Evolutionary conservation across 1,140 invertebrate species (phyloP), one percentile per base, ranked within the genome.

Genomic region (Melitaea cinxia): DNA sequence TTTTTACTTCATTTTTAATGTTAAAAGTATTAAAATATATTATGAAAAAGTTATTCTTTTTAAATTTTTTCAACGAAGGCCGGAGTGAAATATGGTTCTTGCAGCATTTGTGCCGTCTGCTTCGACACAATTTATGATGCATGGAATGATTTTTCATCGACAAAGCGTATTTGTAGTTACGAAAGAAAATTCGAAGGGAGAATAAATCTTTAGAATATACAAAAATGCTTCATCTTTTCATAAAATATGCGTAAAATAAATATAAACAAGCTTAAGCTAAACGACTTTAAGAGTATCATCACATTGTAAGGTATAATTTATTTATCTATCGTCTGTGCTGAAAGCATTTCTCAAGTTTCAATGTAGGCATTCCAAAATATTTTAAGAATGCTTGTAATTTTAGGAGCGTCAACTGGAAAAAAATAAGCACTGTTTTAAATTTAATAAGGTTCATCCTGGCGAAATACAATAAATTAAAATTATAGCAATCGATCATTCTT

Each of bases 71-170:
- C 53, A 23, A 55, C 33, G 19, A 3, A 39, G 35, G 12, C 2
- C 35, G 21, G n/a, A 55, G 28, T 39, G 35, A 55, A 55, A 55
- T 55, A 55, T 55, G 53, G 35, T 37, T 37, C 30, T 55, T 37
- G 33, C 53, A 55, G 23, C 37, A 23, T 56, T 56, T 14, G 37
- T 24, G 54, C 37, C 54, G 37, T 45, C 56, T 49, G 42, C 4
- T 58, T 58, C 56, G 42, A 49, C 56, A 58, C 26, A 33, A 58
- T 47, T 47, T 49, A 47, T 47, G 42, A 47, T 23, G 56, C 39
- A 42, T 47, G 42, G 56, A 58, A 49, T 58, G 39, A 57, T 57
- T 45, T 57, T 57, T 56, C 54, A 56, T 56, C 54, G n/a, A 56
- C 17, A 56, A 56, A 33, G 54, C n/a, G 35, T 37, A 37, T 37